Base-by-base conservation (phyloP, 92 coral and sea anemone species). In the Palythoa grandiflora region DNA sequence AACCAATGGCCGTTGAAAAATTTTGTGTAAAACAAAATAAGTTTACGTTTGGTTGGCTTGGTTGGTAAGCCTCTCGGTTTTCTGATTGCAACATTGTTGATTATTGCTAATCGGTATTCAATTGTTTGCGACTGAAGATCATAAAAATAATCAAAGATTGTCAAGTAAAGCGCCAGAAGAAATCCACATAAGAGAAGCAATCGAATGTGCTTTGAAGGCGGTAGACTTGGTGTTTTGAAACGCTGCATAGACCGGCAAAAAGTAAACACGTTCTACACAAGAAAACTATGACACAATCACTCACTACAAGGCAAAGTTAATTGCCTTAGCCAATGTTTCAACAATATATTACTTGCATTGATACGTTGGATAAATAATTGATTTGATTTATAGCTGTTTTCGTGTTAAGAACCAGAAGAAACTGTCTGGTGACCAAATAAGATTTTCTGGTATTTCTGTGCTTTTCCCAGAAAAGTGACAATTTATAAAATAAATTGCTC, bases 1-100 rank as follows among this genome's bases (percentile, higher is more conserved):
- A 57, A 36, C 98, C 98, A 94, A 7, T 75, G 71, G 7, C 80
- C 81, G 2, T 90, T 92, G 84, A 94, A 94, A 74, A 91, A 94
- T 20, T 79, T 74, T 2, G 98, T 93, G 70, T 92, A 93, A 17
- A 94, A 83, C 13, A 94, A 75, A 19, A 94, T 88, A 38, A 94
- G 81, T 89, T 91, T 94, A 1, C 12, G 73, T 47, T 66, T 16
- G 9, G 88, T 75, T 20, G 50, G 76, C 15, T 85, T 21, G 71
- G 72, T 87, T 71, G 66, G 61, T 48, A 81, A 47, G 15, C 11
- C 75, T 53, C 86, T 44, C 2, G 75, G 9, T 81, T 66, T 81
- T 37, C 74, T 66, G 75, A 65, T 81, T 75, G 86, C 74, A 20
- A 44, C 44, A 63, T 81, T 63, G 86, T 81, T 66, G 75, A 81